Percentiles rank a stretch among this genome's conserved stretches.
phyloP scores from a whole-genome alignment of 92 coral and sea anemone species.

The Chrysogorgia sp. region DNA sequence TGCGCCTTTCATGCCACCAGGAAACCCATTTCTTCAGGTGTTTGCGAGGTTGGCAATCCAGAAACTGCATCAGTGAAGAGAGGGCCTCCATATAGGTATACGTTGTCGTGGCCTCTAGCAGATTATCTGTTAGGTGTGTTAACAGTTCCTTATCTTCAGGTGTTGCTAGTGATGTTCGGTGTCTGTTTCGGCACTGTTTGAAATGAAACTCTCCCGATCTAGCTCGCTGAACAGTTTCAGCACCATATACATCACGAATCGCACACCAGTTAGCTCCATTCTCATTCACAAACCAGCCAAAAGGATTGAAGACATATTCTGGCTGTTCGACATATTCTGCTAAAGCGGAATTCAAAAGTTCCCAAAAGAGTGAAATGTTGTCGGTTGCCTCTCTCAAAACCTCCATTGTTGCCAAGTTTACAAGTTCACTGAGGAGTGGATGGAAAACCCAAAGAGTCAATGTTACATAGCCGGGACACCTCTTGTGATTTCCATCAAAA shows the following conservation, averaged over 20 bases:
- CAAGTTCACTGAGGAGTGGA: background rate
- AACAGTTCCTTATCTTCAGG: no score
- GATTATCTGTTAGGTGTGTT: no score
- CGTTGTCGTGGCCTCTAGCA: no score
- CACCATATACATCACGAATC: constrained; percentile 19
- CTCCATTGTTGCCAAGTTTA: constrained; percentile 34
- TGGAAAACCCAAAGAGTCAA: constrained; percentile 4
- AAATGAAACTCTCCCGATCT: constrained; percentile 32
- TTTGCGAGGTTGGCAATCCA: no score
- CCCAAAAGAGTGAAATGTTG: constrained; percentile 19
- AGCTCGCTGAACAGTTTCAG: constrained; percentile 9
- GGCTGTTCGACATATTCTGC: background rate
- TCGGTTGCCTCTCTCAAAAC: constrained; percentile 6
- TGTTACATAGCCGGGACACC: constrained; percentile 31
- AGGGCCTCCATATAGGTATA: no score
- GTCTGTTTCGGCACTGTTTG: constrained; percentile 13
- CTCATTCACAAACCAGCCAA: constrained; percentile 48
- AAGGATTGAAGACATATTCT: constrained; percentile 42
- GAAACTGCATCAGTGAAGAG: no score
- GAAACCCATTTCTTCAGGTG: no score
- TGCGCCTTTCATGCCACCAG: background rate
- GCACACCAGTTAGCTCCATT: constrained; percentile 41
- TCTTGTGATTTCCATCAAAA: constrained; percentile 31
- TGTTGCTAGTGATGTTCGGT: no score
- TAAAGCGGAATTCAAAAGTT: constrained; percentile 35